Conservation (phyloP, 2,113 vertebrate species). For the Pandion haliaetus region DNA sequence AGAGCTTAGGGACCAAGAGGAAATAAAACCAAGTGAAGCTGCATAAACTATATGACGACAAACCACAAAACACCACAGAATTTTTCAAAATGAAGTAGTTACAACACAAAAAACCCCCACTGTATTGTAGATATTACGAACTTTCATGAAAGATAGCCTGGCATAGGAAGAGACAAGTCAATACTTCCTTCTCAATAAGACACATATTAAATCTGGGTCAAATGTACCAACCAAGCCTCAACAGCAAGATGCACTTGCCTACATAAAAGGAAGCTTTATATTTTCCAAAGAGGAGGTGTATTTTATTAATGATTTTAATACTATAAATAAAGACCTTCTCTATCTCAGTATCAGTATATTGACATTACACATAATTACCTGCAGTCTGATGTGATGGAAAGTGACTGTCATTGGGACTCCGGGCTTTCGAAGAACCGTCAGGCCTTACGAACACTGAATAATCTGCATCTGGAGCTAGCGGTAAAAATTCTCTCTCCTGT, state of each 20-base stretch:
- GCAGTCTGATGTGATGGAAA: background rate
- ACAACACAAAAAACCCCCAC: background rate
- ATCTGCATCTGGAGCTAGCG: background rate
- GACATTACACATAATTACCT: background rate
- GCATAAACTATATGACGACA: background rate
- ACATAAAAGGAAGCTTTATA: background rate
- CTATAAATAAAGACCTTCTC: too few species aligned
- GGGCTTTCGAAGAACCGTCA: background rate
- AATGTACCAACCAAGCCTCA: background rate
- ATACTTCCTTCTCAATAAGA: background rate
- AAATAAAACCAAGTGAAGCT: background rate
- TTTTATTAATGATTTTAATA: background rate
- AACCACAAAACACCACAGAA: background rate
- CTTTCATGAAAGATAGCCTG: background rate
- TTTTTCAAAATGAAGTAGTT: background rate
- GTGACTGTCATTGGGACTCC: background rate
- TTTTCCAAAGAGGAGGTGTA: background rate
- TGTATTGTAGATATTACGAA: background rate
- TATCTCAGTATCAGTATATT: background rate
- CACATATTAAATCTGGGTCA: background rate
- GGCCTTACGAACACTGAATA: background rate
- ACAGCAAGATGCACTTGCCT: background rate
- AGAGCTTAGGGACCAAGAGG: background rate
- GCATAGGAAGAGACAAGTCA: background rate
- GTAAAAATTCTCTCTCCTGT: conserved; percentile 46